Conservation (phyloP, 2,888 invertebrate species). For the Rhopalosiphum nymphaeae region DNA sequence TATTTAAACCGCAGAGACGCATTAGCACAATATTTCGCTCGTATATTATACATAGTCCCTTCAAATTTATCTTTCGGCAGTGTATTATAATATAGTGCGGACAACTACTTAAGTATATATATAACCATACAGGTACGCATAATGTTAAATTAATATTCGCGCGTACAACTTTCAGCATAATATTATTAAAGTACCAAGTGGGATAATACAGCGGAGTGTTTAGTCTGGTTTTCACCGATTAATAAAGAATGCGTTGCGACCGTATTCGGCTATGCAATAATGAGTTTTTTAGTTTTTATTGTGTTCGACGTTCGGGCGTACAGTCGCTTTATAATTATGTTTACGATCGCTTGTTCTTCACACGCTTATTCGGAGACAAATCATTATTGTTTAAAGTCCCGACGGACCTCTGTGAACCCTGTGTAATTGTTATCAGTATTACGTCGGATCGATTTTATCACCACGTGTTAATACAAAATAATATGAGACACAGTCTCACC, state of each 20-base stretch:
- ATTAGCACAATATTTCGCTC: background rate
- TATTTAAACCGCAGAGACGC: background rate
- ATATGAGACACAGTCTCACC: background rate
- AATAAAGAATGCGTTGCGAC: background rate
- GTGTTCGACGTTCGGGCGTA: background rate
- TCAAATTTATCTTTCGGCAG: background rate
- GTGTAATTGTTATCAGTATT: background rate
- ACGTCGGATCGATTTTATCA: background rate
- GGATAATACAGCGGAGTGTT: background rate
- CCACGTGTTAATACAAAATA: background rate
- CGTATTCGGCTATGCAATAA: too few relatives aligned
- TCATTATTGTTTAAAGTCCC: background rate
- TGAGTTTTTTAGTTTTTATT: background rate
- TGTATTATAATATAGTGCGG: background rate
- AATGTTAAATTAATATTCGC: background rate
- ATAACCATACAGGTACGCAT: background rate
- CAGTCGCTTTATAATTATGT: background rate
- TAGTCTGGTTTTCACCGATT: background rate
- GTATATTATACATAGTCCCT: background rate
- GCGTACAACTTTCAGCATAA: background rate
- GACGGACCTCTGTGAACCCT: background rate
- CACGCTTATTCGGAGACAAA: background rate
- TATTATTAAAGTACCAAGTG: background rate
- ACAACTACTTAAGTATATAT: background rate
- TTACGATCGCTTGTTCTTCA: background rate